Base-by-base conservation (phyloP, 2,113 vertebrate species). In the Albula goreensis region DNA sequence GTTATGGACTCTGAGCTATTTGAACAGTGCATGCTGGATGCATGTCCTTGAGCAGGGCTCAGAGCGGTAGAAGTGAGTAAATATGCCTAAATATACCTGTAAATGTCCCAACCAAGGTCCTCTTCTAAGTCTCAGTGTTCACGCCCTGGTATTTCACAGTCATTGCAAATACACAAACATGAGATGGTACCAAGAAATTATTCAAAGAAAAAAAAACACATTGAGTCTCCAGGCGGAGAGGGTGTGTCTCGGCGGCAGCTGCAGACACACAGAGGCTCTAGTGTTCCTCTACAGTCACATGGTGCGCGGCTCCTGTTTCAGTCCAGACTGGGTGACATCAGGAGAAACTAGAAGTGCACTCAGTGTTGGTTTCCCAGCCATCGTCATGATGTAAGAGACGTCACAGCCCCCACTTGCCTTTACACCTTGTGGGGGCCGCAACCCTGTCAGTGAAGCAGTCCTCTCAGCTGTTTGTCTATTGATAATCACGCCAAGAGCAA, bases 231-330 rank as follows among this genome's bases (percentile, higher is more conserved):
- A 25, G 9, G 31, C 74, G 25, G 78, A 48, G 52, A 25, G 78
- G 78, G 48, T 19, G 78, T n/a, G 56, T 63, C 56, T 19, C 13
- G 13, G 5, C 11, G 22, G 57, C 78, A 81, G 78, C 52, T 85
- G 84, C 56, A 82, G 85, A 4, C 66, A n/a, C 25, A 84, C 83
- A 66, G 85, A 84, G 86, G 83, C 57, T 82, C 86, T 87, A 87
- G 89, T 89, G 89, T 87, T 83, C 82, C 89, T 86, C 83, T 88
- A 89, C 81, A 87, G 8, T 50, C 53, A 87, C 50, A 84, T 12
- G 79, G 88, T 87, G 15, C 31, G 19, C 13, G 5, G 85, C 60
- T 86, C 80, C 60, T 51, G 80, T 86, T 86, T 85, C 84, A 57
- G 48, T 5, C 77, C 52, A 50, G 17, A 15, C 41, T 70, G 50